Base-by-base conservation (phyloP, 2,113 vertebrate species). In the Paedocypris sp. region DNA sequence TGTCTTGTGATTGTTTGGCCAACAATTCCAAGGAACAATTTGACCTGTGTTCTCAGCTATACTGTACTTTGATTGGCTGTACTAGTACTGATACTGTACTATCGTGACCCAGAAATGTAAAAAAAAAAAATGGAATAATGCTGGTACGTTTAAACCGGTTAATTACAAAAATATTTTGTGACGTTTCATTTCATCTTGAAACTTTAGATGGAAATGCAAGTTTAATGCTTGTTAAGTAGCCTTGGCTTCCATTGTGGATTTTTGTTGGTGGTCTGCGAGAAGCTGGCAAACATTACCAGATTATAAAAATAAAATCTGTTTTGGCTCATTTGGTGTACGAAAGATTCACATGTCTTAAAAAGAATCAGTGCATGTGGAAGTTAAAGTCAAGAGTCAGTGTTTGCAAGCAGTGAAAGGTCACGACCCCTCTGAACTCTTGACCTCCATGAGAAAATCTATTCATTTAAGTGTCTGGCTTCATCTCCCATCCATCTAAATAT, bases 401-500 rank as follows among this genome's bases (percentile, higher is more conserved):
- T 70, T 60, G 43, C 69, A 22, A 18, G 42, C 26, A 43, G 4
- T 66, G 60, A 46, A 36, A 42, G 48, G 18, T 49, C 51, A 15
- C 29, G 58, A 47, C 54, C 48, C 28, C 26, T 20, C 1, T 79
- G 69, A 83, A 78, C 79, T 72, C 31, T 62, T 79, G 77, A 82
- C 76, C 77, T 66, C 22, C 2, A 9, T 11, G 22, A 13, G 57
- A 38, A 39, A 52, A 33, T 25, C 49, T 36, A 46, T 46, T 52
- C 20, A 51, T 23, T 31, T 25, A 5, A 36, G 31, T 20, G n/a
- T n/a, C 7, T 20, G 22, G 26, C 29, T 22, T 52, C 13, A 42
- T 64, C 42, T 54, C 46, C 23, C 35, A 60, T 64, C 56, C 28
- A 9, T 73, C 33, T 39, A 36, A 9, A 32, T 64, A 50, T 7